Conservation (phyloP, 2,888 invertebrate genomes). For the Hyppa rectilinea region DNA sequence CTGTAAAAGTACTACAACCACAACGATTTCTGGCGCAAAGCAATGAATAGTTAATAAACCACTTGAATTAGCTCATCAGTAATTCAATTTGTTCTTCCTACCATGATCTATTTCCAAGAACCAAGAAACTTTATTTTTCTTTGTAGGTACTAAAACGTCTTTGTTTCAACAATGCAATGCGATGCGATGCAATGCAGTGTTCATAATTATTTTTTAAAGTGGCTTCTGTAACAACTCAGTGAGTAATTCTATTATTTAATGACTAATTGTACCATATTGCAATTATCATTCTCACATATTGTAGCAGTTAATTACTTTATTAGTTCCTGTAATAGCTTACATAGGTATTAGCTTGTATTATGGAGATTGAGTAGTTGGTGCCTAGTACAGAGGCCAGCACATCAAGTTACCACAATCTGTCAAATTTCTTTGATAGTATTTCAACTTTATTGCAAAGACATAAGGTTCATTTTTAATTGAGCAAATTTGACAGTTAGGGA, state of each 20-base stretch:
- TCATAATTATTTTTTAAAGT: background rate
- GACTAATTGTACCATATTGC: background rate
- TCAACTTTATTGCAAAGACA: no score
- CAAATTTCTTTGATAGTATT: no score
- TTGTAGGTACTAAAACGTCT: background rate
- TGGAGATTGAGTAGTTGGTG: background rate
- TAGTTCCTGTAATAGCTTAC: constrained; percentile 22
- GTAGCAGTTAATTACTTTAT: constrained; percentile 22
- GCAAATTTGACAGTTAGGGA: no score
- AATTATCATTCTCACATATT: constrained; percentile 33
- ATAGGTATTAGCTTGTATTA: constrained; percentile 3
- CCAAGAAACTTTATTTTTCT: background rate
- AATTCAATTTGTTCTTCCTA: background rate
- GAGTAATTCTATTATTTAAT: background rate
- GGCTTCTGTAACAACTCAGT: background rate
- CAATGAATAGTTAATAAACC: background rate
- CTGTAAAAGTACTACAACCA: background rate
- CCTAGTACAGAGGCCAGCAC: background rate
- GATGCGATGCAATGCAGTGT: no score
- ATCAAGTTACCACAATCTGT: no score
- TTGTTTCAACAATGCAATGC: background rate
- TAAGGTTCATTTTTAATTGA: no score
- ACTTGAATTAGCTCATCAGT: background rate
- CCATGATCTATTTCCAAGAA: background rate
- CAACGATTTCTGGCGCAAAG: background rate